Base-by-base conservation (phyloP, 2,113 vertebrate species). In the Natator depressus region DNA sequence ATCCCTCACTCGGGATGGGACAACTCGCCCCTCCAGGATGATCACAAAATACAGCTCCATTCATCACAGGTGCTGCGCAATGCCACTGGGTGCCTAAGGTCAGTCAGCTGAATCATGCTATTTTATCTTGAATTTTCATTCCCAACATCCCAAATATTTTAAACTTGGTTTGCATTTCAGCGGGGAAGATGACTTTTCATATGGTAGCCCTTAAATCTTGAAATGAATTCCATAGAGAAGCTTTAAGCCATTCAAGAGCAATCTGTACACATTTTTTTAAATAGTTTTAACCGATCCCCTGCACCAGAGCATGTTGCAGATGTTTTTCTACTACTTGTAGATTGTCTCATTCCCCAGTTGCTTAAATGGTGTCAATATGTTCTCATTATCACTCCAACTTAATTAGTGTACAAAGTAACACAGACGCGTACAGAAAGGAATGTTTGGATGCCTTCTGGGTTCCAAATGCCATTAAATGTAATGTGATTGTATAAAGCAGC, bases 41-140 rank as follows among this genome's bases (percentile, higher is more conserved):
- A 99, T 96, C 99, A 99, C 96, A 99, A 99, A 97, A 98, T 99
- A 89, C 99, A 99, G 29, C 99, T 99, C 92, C 99, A 99, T 98
- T 99, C 99, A 22, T 99, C 99, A 94, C 99, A 99, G 98, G 99
- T 99, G 98, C 98, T 99, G 97, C 99, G 99, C 96, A 99, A 99
- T 47, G 99, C 99, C 98, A 99, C 99, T 76, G 99, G 99, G 95
- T 99, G 99, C 98, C 99, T 99, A 98, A 99, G 99, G 99, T 99
- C 95, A 98, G 98, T 97, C 3, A 35, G 81, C 79, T 82, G 55
- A 5, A 55, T 72, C 72, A 16, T 55, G 47, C 50, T 46, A 4
- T 46, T 84, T 88, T 51, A 25, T 1, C 65, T 92, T 81, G 46
- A 72, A 10, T 62, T 69, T n/a, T 6, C 76, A 2, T 55, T 92